Percentiles rank a stretch among this genome's conserved stretches.
Conservation (phyloP, 2,113 vertebrate genomes). For the Lampris incognitus region DNA sequence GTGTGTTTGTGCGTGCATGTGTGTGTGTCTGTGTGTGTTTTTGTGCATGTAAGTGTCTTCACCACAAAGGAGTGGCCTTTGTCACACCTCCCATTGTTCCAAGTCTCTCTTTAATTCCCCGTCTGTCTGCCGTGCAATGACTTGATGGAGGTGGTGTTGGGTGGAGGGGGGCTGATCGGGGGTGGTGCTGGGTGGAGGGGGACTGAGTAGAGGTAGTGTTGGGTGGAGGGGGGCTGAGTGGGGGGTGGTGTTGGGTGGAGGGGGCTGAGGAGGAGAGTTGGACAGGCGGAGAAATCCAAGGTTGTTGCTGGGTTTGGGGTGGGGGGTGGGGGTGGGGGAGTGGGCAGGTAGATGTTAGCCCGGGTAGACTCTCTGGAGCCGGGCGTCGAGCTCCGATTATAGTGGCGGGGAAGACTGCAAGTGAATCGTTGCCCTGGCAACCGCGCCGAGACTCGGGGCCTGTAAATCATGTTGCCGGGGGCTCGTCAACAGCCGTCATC, state of each 20-base stretch:
- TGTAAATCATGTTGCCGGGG: slow-evolving; percentile 76
- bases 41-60: slow-evolving; percentile 30
- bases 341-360: slow-evolving; percentile 60
- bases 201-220: too few relatives aligned
- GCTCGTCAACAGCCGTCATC: slow-evolving; percentile 65
- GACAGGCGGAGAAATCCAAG: too few relatives aligned
- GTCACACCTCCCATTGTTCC: slow-evolving; percentile 55
- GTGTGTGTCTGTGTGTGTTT: slow-evolving; percentile 22
- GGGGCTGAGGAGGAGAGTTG: slow-evolving; percentile 17
- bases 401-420: slow-evolving; percentile 73
- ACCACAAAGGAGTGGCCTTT: slow-evolving; percentile 58
- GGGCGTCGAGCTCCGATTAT: slow-evolving; percentile 75
- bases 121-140: slow-evolving; percentile 26
- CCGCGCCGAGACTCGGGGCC: slow-evolving; percentile 56
- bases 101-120: slow-evolving; percentile 32
- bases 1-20: slow-evolving; percentile 14
- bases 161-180: not conserved
- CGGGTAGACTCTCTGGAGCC: slow-evolving; percentile 79
- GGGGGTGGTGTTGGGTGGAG: slow-evolving; percentile 29
- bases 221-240: slow-evolving; percentile 21
- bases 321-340: slow-evolving; percentile 18
- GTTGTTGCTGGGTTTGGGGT: slow-evolving; percentile 22
- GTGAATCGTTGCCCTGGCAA: slow-evolving; percentile 75
- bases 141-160: slow-evolving; percentile 24
- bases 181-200: too few relatives aligned